Evolutionary conservation across 2,113 vertebrate genomes (phyloP), one percentile per base, ranked within the genome.

Genomic region (Callaeas wilsoni): DNA sequence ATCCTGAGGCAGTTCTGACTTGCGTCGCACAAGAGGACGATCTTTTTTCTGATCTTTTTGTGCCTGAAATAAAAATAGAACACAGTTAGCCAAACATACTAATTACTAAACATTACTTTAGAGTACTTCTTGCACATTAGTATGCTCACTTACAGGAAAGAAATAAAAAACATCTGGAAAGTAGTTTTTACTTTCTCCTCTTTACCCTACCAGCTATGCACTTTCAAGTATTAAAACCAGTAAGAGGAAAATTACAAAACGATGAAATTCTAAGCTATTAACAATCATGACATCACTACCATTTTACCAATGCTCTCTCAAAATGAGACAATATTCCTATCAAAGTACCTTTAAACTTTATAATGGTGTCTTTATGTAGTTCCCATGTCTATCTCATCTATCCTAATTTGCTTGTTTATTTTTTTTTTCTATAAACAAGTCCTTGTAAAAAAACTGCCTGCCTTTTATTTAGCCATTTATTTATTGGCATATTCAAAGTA

Each of bases 1-100:
- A 98, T 99, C 99, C 98, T 98, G 99, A 97, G 99, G 99, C 97
- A 99, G 98, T 98, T 99, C 99, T 1, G 99, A 99, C 98, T 99
- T 99, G 98, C 99, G 99, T 94, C 99, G 98, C 97, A 99, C 98
- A 82, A 99, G 89, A 27, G 99, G 98, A 86, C 99, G 99, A 96
- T 99, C 99, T 97, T 98, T 98, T 93, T 99, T 98, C 97, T 98
- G 98, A 63, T 99, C 99, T 97, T 98, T 99, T 89, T 97, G 98
- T 95, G 98, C 97, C 99, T 99, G 97, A 79, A 97, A 97, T 62
- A n/a, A 93, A 82, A 97, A 97, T 20, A 27, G 69, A 95, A 96
- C 35, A 37, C 79, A 44, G 33, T 96, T 75, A 89, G 80, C 33
- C 20, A 77, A 57, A 64, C 41, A 25, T 16, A 78, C 32, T 41